Evolutionary conservation across 2,888 invertebrate genomes (phyloP).

Genomic region (Glomeris marginata): DNA sequence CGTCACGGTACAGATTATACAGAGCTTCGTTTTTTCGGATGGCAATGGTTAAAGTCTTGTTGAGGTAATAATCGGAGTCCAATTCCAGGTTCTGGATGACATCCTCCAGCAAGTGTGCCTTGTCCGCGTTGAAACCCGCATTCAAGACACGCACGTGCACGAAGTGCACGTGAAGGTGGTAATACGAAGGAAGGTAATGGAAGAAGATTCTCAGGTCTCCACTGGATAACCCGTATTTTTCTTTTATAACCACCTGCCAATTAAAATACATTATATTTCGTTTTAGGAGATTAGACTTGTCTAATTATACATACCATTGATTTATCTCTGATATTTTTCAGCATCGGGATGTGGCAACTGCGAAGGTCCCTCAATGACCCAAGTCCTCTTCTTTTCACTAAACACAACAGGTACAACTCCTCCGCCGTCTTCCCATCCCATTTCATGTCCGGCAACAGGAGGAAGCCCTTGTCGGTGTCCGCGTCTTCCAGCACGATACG

Average conservation of each 20-base stretch:
- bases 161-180: slow-evolving; percentile 90
- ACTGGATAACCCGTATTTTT: slow-evolving; percentile 54
- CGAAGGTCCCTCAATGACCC: slow-evolving; percentile 74
- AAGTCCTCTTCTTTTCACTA: slow-evolving; percentile 55
- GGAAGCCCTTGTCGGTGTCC: slow-evolving; percentile 63
- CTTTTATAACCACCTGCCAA: slow-evolving; percentile 49
- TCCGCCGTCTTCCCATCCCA: slow-evolving; percentile 72
- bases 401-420: slow-evolving; percentile 69
- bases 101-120: slow-evolving; percentile 69
- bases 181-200: slow-evolving; percentile 95
- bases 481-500: slow-evolving; percentile 68
- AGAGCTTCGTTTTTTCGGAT: slow-evolving; percentile 59
- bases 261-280: slow-evolving; percentile 6
- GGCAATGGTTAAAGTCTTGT: slow-evolving; percentile 62
- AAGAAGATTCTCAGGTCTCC: slow-evolving; percentile 61
- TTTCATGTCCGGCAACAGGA: slow-evolving; percentile 85
- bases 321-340: slow-evolving; percentile 63
- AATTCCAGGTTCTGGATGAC: slow-evolving; percentile 83
- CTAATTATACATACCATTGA: slow-evolving; percentile 42
- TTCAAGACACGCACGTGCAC: slow-evolving; percentile 56
- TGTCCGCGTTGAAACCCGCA: slow-evolving; percentile 55
- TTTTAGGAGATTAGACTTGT: neutral
- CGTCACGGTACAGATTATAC: slow-evolving; percentile 45
- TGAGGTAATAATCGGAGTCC: slow-evolving; percentile 65
- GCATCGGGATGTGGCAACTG: slow-evolving; percentile 55